Evolutionary conservation across 1,140 invertebrate genomes (phyloP), one percentile per base, ranked within the genome.

Genomic region (Plectus sambesii): DNA sequence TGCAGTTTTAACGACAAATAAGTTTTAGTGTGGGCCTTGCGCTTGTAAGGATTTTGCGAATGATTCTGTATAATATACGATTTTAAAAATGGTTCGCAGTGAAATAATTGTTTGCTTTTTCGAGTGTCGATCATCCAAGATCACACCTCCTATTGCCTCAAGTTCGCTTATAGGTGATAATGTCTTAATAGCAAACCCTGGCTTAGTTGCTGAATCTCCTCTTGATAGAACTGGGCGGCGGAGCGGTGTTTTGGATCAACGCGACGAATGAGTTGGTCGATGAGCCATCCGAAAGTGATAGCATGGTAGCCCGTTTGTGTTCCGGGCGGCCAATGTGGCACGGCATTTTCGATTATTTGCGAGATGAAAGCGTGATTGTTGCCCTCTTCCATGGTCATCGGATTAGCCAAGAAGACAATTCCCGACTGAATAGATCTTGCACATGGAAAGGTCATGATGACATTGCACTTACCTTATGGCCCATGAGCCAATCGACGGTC

Each of bases 401-500:
- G 42, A 2, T 22, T 50, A 12, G 62, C 60, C 23, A 62, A 41
- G 30, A 43, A 62, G 3, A 51, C 46, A 12, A 62, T 39, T 20
- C 59, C 60, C 23, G 60, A 42, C 57, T 58, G 17, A 45, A 52
- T 5, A 45, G 15, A 4, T 43, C 5, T 9, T 20, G 5, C 15
- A 47, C 9, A 47, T 47, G 15, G 17, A 12, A 29, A 45, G 30
- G 9, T 19, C 27, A 2, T 46, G 8, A 22, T 49, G 23, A 54
- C 23, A 12, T 42, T 22, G 9, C 8, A 12, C 15, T 30, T 51
- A 71, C 70, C 61, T 66, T 60, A 51, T 74, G 72, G 37, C 61
- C 66, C 1, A 74, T 17, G 2, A 73, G 47, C 54, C 61, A 60
- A n/a, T 69, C 61, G 2, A 74, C 60, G 12, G 73, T 74, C 3